Evolutionary conservation across 2,888 invertebrate species (phyloP), one percentile per base, ranked within the genome.

Genomic region (Elysia crispata): DNA sequence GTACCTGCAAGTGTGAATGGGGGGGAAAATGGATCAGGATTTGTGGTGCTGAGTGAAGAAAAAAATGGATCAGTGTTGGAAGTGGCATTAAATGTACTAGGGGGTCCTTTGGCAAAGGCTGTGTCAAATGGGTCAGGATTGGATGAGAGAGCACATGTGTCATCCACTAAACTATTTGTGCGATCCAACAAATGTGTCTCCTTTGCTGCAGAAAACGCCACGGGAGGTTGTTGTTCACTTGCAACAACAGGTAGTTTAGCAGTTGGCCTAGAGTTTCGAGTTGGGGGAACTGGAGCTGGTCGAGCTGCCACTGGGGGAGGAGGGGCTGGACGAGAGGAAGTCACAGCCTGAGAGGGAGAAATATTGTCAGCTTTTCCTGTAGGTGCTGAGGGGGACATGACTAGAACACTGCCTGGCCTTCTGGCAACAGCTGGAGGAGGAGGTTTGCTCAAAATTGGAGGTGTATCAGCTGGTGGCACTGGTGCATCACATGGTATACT

Each of bases 231-330:
- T 6, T 3, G 41, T 30, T 62, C 11, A 23, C 73, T 69, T 8
- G 74, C 79, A 5, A 75, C 41, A 5, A 67, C 49, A 8, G 83
- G 70, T n/a, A 77, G 77, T 11, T 74, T 74, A 11, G 84, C 84
- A 20, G 80, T 62, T n/a, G 87, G 86, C 49, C 81, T 79, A 31
- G 81, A 76, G 49, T 75, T 73, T 20, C 80, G 81, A 15, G 77
- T 69, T 70, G 80, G 80, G 15, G 81, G 70, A 25, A 82, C 79
- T 30, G 77, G 81, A n/a, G 60, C 30, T 49, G 64, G 50, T 41
- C 67, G 72, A 18, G 64, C 49, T 11, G 81, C 78, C 13, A 49
- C 60, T 6, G 79, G 57, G 11, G 78, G 78, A 23, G 83, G 80
- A 5, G 83, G 73, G 13, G 70, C 73, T 30, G 66, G 75, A 60